Percentiles rank a stretch among this genome's conserved stretches.
Conservation (phyloP, 2,888 invertebrate genomes). For the Lissocephala sabroskyi region DNA sequence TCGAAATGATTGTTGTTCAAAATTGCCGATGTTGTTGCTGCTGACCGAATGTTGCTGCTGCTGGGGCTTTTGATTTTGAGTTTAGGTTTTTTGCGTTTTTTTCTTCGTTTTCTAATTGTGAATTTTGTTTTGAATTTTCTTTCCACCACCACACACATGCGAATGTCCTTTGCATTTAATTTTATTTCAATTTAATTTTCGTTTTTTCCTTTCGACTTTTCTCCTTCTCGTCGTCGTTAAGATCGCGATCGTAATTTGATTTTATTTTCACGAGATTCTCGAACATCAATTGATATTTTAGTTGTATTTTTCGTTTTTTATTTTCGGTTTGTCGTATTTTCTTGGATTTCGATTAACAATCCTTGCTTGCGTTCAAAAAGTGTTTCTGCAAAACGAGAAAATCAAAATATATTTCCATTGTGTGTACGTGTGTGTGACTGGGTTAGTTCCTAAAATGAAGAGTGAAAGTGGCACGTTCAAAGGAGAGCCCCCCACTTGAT, state of each 20-base stretch:
- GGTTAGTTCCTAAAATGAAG: conserved; percentile 20
- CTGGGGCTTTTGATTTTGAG: conserved; percentile 49
- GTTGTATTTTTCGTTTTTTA: conserved; percentile 26
- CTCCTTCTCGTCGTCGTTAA: conserved; percentile 17
- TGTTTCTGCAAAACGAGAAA: conserved; percentile 64
- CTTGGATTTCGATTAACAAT: conserved; percentile 49
- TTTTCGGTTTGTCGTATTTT: conserved; percentile 28
- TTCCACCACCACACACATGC: conserved; percentile 72
- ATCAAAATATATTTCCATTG: no score
- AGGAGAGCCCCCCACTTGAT: conserved; percentile 41
- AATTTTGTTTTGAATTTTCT: conserved; percentile 71
- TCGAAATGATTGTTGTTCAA: conserved; percentile 53
- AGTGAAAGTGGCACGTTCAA: conserved; percentile 58
- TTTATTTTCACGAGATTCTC: conserved; percentile 10
- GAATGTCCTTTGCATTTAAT: conserved; percentile 72
- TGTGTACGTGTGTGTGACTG: no score
- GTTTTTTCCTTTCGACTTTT: conserved; percentile 25
- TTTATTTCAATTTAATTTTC: conserved; percentile 51
- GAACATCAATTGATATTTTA: conserved; percentile 12
- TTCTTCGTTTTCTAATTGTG: conserved; percentile 70
- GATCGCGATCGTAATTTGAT: conserved; percentile 20
- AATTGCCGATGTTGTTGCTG: conserved; percentile 43
- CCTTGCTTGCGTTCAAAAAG: conserved; percentile 69
- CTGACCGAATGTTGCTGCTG: conserved; percentile 31
- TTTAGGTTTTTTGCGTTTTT: conserved; percentile 70